Evolutionary conservation across 2,888 invertebrate genomes (phyloP).

Genomic region (Pilophorus perplexus): DNA sequence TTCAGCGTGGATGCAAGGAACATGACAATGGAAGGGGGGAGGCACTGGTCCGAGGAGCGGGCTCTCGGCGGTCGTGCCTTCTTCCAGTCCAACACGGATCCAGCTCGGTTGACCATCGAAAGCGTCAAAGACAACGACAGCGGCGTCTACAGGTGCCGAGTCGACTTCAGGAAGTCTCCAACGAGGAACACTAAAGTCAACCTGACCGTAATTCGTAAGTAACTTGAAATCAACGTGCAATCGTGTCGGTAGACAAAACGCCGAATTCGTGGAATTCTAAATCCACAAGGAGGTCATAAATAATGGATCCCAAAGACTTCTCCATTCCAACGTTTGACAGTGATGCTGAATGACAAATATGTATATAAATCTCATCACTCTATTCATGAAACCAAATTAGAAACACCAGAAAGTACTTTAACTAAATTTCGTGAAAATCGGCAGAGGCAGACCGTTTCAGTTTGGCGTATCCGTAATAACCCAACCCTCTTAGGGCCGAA

Average conservation of each 20-base stretch:
- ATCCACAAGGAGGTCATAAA: no score
- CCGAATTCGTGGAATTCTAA: background rate
- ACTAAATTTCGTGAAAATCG: no score
- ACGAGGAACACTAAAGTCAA: conserved; percentile 58
- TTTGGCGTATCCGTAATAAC: no score
- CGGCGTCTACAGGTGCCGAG: conserved; percentile 81
- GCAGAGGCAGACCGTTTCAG: no score
- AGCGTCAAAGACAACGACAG: conserved; percentile 71
- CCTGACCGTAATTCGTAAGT: conserved; percentile 52
- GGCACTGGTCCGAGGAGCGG: conserved; percentile 76
- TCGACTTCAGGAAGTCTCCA: conserved; percentile 63
- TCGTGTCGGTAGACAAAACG: background rate
- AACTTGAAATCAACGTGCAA: no score
- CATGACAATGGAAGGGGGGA: conserved; percentile 63
- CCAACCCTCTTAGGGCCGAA: no score
- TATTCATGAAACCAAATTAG: no score
- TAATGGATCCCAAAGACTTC: no score
- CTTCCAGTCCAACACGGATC: conserved; percentile 70
- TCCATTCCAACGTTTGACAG: no score
- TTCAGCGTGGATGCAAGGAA: conserved; percentile 74
- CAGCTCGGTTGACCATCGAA: conserved; percentile 73
- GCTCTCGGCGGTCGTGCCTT: conserved; percentile 72
- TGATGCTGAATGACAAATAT: no score
- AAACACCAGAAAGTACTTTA: no score
- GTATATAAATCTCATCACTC: no score